phyloP scores from a whole-genome alignment of 2,888 invertebrate species.

The Smittia sp. region DNA sequence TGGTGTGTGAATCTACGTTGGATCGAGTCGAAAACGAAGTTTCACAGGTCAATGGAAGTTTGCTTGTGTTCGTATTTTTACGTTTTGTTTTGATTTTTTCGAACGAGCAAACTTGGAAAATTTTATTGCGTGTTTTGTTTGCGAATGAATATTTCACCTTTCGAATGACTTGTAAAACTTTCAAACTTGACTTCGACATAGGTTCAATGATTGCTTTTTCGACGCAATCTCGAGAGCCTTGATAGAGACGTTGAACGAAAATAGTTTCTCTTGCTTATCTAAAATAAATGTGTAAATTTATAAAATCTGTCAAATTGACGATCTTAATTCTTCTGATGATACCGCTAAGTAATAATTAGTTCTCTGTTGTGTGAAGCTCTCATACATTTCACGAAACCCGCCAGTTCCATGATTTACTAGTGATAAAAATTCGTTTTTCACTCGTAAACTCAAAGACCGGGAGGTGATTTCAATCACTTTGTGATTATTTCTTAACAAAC shows the following conservation, averaged over 20 bases:
- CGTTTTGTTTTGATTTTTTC: conserved; percentile 41
- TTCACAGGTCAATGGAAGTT: neutral
- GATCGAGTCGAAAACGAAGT: conserved; percentile 13
- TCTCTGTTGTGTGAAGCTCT: neutral
- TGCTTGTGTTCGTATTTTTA: conserved; percentile 30
- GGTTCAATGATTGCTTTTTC: no score
- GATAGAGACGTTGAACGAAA: neutral
- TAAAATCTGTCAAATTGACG: no score
- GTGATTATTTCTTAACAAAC: conserved; percentile 27
- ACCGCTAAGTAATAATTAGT: neutral
- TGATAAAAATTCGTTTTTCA: conserved; percentile 8
- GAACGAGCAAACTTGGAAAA: neutral
- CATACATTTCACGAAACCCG: neutral
- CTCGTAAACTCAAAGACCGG: conserved; percentile 36
- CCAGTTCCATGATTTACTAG: neutral
- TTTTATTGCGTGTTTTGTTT: conserved; percentile 21
- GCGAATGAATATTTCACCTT: neutral
- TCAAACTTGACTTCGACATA: no score
- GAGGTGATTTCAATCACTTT: conserved; percentile 27
- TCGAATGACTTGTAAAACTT: no score
- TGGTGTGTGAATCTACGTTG: neutral
- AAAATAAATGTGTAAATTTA: no score
- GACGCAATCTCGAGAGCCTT: no score
- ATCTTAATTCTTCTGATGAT: neutral
- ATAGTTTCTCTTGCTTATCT: neutral